phyloP scores from a whole-genome alignment of 2,888 invertebrate species.

The Apotomis turbidana region DNA sequence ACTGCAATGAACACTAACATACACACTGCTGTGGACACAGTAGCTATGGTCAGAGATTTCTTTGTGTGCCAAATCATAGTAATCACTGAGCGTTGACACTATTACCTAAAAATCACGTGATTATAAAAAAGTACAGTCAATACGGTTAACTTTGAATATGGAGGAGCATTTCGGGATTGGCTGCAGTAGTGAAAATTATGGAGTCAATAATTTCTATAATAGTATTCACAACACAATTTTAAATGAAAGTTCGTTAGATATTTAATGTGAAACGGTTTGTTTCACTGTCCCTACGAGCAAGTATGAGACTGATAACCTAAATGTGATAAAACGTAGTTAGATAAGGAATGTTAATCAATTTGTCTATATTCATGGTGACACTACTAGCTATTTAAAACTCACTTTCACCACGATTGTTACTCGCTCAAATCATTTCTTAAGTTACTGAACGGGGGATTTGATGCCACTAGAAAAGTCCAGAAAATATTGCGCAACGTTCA shows the following conservation, averaged over 20 bases:
- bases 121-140: no score
- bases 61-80: constrained; percentile 30
- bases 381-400: constrained; percentile 7
- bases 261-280: constrained; percentile 1
- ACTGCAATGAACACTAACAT: constrained; percentile 12
- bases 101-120: not conserved
- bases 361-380: not conserved
- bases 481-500: no score
- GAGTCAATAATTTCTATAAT: no score
- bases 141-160: no score
- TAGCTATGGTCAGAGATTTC: constrained; percentile 24
- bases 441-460: no score
- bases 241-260: no score
- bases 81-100: not conserved
- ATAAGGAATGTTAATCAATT: constrained; percentile 13
- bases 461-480: no score
- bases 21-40: constrained; percentile 12
- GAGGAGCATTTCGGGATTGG: no score
- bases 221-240: not conserved
- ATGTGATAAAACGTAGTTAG: not conserved
- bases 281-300: not conserved
- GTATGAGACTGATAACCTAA: constrained; percentile 15
- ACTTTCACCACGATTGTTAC: not conserved
- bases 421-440: not conserved
- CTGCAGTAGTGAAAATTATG: no score